Evolutionary conservation across 2,888 invertebrate genomes (phyloP).

Genomic region (Raillietiella orientalis): DNA sequence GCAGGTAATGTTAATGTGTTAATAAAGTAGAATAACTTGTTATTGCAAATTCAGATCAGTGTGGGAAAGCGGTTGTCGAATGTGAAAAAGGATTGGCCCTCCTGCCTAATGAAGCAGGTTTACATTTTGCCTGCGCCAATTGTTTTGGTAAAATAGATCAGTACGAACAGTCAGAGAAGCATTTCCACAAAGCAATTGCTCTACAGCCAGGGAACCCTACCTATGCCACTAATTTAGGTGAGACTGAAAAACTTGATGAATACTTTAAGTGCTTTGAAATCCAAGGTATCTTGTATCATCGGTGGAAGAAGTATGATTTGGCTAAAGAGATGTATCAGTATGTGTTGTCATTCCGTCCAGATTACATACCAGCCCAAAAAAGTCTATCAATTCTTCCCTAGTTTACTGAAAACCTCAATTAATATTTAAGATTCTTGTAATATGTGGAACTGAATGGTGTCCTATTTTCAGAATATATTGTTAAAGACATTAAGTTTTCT

Average conservation of each 20-base stretch:
- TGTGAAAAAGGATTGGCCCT: conserved; percentile 31
- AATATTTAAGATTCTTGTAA: too few species aligned
- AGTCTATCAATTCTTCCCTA: too few species aligned
- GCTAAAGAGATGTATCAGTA: conserved; percentile 39
- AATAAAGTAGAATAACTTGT: not conserved
- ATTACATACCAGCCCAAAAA: conserved; percentile 27
- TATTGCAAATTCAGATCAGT: conserved; percentile 18
- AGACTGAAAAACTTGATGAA: too few species aligned
- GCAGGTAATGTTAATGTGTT: conserved; percentile 19
- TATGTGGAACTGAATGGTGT: too few species aligned
- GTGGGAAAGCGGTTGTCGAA: conserved; percentile 30
- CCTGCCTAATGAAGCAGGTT: conserved; percentile 34
- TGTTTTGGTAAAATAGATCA: conserved; percentile 46
- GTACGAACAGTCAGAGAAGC: conserved; percentile 41
- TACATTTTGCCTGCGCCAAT: conserved; percentile 63
- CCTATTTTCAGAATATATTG: too few species aligned
- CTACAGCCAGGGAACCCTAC: conserved; percentile 30
- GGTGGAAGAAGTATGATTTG: conserved; percentile 41
- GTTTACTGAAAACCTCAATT: too few species aligned
- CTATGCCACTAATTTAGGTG: conserved; percentile 66
- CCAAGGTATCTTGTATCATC: conserved; percentile 59
- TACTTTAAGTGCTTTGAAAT: conserved; percentile 6
- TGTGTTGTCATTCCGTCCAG: conserved; percentile 36
- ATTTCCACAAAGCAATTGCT: conserved; percentile 40
- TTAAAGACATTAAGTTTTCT: too few species aligned